These are phyloP conservation scores for Tridacna crocea DNA, from an alignment of 2,888 invertebrate genomes.

Conservation along the genomic window DNA sequence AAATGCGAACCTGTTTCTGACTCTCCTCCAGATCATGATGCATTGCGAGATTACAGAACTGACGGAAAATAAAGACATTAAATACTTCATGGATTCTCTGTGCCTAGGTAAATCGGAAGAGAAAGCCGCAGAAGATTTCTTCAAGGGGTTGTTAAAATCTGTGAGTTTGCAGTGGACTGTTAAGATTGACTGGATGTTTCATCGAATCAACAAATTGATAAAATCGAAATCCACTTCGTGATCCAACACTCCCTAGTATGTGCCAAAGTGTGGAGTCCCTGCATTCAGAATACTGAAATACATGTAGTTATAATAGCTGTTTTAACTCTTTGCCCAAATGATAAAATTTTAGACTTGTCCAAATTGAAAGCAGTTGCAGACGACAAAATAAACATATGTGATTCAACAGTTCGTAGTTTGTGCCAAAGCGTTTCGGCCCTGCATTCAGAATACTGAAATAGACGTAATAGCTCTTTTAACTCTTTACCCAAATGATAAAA, in stretches of 20 bases:
- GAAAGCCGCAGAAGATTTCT: slow-evolving; percentile 46
- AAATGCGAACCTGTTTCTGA: slow-evolving; percentile 45
- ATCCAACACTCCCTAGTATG: background rate
- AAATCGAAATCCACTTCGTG: slow-evolving; percentile 4
- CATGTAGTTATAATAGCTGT: too few relatives aligned
- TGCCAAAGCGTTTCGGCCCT: too few relatives aligned
- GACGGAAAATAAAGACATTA: slow-evolving; percentile 36
- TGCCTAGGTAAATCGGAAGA: slow-evolving; percentile 49
- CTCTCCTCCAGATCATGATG: slow-evolving; percentile 54
- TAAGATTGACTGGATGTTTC: slow-evolving; percentile 55
- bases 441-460: too few relatives aligned
- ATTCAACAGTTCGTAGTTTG: background rate
- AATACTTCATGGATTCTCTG: slow-evolving; percentile 46
- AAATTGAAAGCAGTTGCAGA: too few relatives aligned
- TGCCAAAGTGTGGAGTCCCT: too few relatives aligned
- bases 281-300: too few relatives aligned
- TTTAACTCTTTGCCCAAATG: too few relatives aligned
- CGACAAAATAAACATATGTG: background rate
- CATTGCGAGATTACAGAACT: slow-evolving; percentile 57
- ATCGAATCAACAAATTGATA: slow-evolving; percentile 40
- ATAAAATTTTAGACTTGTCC: too few relatives aligned
- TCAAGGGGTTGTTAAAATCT: slow-evolving; percentile 35
- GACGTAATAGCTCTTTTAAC: too few relatives aligned
- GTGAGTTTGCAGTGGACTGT: slow-evolving; percentile 48
- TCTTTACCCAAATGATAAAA: too few relatives aligned